Evolutionary conservation across 2,888 invertebrate species (phyloP), one percentile per base, ranked within the genome.

Genomic region (Calameuta pallipes): DNA sequence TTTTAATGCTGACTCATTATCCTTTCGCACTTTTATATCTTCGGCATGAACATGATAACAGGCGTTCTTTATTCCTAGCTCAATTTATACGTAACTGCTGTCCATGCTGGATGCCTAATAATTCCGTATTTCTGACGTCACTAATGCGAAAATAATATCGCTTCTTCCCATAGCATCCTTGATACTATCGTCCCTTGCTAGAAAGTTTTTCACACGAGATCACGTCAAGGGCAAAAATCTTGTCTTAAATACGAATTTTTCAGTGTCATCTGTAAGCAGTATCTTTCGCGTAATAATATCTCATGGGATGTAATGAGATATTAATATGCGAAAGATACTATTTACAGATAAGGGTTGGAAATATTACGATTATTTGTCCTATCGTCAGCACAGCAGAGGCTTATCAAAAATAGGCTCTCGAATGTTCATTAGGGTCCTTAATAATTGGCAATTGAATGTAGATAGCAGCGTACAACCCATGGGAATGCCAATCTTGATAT

Each of bases 121-220:
- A 23, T 56, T 23, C 6, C 2, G 56, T 71, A 71, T 15, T 15
- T 71, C 31, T 71, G 13, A 71, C 31, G 4, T 71, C 33, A 33
- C 71, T 71, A 71, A 71, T 71, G 71, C 71, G 71, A 71, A 71
- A 71, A 33, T 71, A 71, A 71, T 71, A 71, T 33, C 31, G 3
- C 71, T 23, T 56, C 23, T 56, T 56, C 56, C 23, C 23, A 23
- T 56, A 2, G 56, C 56, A 23, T 56, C 23, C 56, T 23, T 6
- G 56, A 56, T 56, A 56, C 56, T 1, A 23, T 56, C 56, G 23
- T 9, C 56, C 41, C 15, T 41, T 6, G 15, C 41, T 2, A 41
- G 56, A 56, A 23, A 23, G 23, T 56, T 56, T 56, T 23, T 23
- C 56, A 56, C 56, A 23, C 56, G 9, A 0, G 56, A 23, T 56